Evolutionary conservation across 2,888 invertebrate genomes (phyloP).

Genomic region (Scaptomyza reducta): DNA sequence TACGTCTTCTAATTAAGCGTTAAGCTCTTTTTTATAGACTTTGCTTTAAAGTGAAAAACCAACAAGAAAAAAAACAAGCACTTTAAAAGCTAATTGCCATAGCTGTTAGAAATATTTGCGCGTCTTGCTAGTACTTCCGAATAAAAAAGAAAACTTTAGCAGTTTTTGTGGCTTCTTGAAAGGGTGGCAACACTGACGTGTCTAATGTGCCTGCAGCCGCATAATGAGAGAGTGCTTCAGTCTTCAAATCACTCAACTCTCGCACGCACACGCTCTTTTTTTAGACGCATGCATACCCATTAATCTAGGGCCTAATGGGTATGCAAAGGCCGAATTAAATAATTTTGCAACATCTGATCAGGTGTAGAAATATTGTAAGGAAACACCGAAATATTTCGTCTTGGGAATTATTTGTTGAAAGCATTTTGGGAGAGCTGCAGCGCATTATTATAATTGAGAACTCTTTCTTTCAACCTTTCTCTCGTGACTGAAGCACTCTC

Average conservation of each 20-base stretch:
- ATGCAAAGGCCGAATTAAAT: no score
- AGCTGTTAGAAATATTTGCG: background rate
- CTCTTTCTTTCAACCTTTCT: background rate
- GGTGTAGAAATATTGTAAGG: background rate
- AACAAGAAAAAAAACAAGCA: background rate
- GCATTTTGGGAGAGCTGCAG: background rate
- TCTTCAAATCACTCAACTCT: conserved; percentile 51
- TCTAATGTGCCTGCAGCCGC: conserved; percentile 37
- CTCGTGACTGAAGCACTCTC: background rate
- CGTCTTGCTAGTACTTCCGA: background rate
- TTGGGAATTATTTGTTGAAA: background rate
- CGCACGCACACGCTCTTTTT: conserved; percentile 30
- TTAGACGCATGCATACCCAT: background rate
- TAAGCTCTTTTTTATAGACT: background rate
- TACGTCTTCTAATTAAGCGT: background rate
- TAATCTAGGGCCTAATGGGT: background rate
- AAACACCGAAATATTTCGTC: background rate
- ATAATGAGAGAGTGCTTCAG: conserved; percentile 69
- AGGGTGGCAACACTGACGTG: conserved; percentile 25
- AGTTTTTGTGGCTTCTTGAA: background rate
- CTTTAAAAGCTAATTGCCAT: background rate
- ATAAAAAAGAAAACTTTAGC: background rate
- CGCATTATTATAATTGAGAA: background rate
- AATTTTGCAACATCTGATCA: background rate
- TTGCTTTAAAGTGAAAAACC: no score